Evolutionary conservation across 2,797 vertebrate genomes (phyloP).

Genomic region (Anguilla pacifica): DNA sequence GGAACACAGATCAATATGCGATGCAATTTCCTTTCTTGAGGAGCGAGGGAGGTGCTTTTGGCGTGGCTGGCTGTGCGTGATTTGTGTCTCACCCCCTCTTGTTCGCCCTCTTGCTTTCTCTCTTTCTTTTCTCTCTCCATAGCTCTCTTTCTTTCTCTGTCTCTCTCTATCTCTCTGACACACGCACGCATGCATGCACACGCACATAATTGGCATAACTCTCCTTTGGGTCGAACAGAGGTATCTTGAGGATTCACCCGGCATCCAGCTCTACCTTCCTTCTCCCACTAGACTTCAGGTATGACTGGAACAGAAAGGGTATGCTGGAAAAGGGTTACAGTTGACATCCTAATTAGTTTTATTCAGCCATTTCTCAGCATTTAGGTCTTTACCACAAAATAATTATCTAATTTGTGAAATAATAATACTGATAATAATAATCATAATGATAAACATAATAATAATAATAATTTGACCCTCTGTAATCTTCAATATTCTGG

Average conservation of each 20-base stretch:
- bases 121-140: background rate
- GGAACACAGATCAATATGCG: conserved; percentile 64
- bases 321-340: background rate
- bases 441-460: background rate
- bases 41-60: conserved; percentile 23
- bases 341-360: background rate
- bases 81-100: conserved; percentile 19
- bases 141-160: background rate
- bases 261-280: background rate
- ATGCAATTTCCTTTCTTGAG: conserved; percentile 61
- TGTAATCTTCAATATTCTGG: background rate
- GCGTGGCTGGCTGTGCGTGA: conserved; percentile 13
- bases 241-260: background rate
- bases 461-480: background rate
- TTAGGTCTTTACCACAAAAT: background rate
- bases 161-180: background rate
- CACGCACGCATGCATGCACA: background rate
- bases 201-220: background rate
- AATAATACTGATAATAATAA: background rate
- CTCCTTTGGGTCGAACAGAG: conserved; percentile 2
- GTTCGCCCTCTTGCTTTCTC: background rate
- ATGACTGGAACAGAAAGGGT: background rate
- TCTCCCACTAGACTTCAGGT: no score
- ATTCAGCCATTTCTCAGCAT: background rate
- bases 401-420: background rate